phyloP scores from a whole-genome alignment of 2,888 invertebrate genomes.

The Molorchus minor region DNA sequence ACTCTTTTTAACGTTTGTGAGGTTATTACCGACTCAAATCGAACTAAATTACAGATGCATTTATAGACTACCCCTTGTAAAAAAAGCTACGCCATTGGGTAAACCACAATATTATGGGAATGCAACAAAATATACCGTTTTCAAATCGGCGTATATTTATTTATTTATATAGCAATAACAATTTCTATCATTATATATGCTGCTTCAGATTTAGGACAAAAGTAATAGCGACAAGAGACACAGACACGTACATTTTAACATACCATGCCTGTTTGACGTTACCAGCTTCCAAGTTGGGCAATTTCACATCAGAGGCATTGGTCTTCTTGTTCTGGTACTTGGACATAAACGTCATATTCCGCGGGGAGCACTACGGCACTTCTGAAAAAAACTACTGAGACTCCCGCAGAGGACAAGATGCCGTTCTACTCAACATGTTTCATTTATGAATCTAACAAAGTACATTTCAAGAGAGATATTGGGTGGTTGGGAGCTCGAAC shows the following conservation, averaged over 20 bases:
- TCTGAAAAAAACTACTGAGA: neutral
- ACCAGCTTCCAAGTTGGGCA: conserved; percentile 47
- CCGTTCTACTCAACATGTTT: conserved; percentile 9
- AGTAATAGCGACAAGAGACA: conserved; percentile 17
- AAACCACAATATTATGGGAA: too few relatives aligned
- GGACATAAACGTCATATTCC: conserved; percentile 54
- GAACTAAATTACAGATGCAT: too few relatives aligned
- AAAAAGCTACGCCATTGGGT: too few relatives aligned
- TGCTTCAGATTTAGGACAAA: neutral
- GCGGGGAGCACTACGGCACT: conserved; percentile 15
- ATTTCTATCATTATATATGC: too few relatives aligned
- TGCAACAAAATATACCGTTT: too few relatives aligned
- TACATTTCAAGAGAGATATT: conserved; percentile 10
- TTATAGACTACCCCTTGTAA: too few relatives aligned
- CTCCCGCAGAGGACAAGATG: neutral
- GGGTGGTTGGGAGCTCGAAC: conserved; percentile 7
- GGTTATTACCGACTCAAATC: too few relatives aligned
- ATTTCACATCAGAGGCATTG: conserved; percentile 50
- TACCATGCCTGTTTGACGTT: conserved; percentile 56
- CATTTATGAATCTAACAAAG: conserved; percentile 3
- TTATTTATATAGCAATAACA: too few relatives aligned
- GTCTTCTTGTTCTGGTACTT: conserved; percentile 52
- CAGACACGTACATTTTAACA: conserved; percentile 55
- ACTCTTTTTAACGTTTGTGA: too few relatives aligned
- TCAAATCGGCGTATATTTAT: neutral